Evolutionary conservation across 2,797 vertebrate genomes (phyloP), one percentile per base, ranked within the genome.

Genomic region (Characodon lateralis): DNA sequence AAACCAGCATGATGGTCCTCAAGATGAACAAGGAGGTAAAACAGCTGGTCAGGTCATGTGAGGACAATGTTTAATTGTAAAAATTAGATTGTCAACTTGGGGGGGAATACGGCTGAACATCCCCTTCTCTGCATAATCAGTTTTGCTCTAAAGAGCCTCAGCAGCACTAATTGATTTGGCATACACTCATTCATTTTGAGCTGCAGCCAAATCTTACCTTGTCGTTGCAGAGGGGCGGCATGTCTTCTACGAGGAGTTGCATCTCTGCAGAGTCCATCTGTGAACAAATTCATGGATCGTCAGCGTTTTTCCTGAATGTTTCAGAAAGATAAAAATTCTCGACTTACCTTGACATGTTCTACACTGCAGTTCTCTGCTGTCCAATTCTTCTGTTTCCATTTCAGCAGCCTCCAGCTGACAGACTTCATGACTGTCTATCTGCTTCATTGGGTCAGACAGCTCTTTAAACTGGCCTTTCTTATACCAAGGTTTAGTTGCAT

Each of bases 201-300:
- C 48, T 35, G 24, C 41, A 28, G 4, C n/a, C 5, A 10, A 31
- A 6, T 8, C 22, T 51, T 5, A 94, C 95, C 95, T 93, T 83
- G 93, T 88, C 90, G 80, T 26, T 90, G 93, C 73, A 80, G 84
- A 53, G 89, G 66, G 1, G 76, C n/a, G 0, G 85, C 63, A 31
- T 39, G 85, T 90, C 91, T 91, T 78, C 91, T 84, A 74, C 89
- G 89, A 81, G 86, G 85, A 78, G 91, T 84, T 20, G 59, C 74
- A 0, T 89, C 85, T 1, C 87, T 87, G 86, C 85, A 91, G 68
- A 78, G 77, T 70, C 88, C n/a, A 41, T 95, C 95, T 95, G 72
- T 13, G 31, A 73, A 56, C 58, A 56, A 70, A 66, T 35, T 71
- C 12, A 71, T 14, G 74, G 24, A 9, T 41, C 81, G 13, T 24